These are phyloP conservation scores for Noctua janthina DNA, from an alignment of 2,888 invertebrate species.

Conservation along the genomic window DNA sequence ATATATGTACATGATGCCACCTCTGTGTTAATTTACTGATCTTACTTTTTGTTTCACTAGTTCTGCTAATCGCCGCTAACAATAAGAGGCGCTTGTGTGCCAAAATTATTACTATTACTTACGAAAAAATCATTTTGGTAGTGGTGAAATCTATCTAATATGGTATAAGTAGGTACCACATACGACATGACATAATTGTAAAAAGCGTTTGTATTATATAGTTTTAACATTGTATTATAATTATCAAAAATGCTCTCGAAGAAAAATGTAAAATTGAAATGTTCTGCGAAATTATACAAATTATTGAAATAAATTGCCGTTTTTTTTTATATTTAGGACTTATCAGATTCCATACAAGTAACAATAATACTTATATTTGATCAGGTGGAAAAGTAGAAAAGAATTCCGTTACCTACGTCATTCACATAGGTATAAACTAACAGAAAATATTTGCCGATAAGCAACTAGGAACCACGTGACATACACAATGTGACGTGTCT, in stretches of 20 bases:
- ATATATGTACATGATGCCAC: not conserved
- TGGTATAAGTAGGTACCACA: constrained; percentile 73
- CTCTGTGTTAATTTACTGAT: no score
- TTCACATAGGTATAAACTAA: not conserved
- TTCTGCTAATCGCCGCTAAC: constrained; percentile 35
- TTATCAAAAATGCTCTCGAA: constrained; percentile 78
- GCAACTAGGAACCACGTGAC: constrained; percentile 3
- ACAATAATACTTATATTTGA: not conserved
- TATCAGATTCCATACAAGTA: not conserved
- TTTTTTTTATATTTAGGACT: constrained; percentile 3
- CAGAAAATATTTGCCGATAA: constrained; percentile 17
- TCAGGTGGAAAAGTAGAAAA: not conserved
- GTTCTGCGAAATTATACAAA: constrained; percentile 81
- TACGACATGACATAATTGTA: constrained; percentile 88
- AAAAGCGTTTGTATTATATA: constrained; percentile 88
- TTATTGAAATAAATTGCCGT: constrained; percentile 67
- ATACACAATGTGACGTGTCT: constrained; percentile 9
- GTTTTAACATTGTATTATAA: constrained; percentile 81
- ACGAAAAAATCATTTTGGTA: constrained; percentile 24
- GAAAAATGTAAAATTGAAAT: constrained; percentile 80
- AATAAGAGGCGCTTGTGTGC: constrained; percentile 21
- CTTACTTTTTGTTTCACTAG: not conserved
- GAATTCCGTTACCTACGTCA: constrained; percentile 7
- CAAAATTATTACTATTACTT: not conserved
- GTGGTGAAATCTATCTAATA: constrained; percentile 45